Conservation (phyloP, 2,113 vertebrate genomes). For the Crotalus horridus region DNA sequence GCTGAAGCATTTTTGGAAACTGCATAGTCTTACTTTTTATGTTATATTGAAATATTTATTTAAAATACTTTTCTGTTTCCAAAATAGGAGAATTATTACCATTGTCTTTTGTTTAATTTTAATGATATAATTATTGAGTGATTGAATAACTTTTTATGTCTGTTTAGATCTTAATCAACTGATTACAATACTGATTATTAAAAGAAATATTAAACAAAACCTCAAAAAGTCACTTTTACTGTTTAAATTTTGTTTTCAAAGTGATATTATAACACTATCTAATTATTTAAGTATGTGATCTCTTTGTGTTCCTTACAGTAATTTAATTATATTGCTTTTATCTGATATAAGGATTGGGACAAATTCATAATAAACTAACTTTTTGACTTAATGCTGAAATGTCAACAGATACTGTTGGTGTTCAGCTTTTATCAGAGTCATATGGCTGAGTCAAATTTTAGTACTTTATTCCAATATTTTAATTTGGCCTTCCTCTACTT, state of each 20-base stretch:
- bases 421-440: background rate
- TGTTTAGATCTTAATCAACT: constrained; percentile 17
- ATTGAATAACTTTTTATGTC: background rate
- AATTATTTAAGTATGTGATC: background rate
- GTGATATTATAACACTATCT: constrained; percentile 19
- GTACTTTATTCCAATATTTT: background rate
- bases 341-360: background rate
- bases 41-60: constrained; percentile 32
- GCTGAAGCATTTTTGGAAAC: background rate
- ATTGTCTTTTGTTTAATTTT: background rate
- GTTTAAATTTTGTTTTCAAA: constrained; percentile 27
- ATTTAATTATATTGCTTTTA: background rate
- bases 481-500: background rate
- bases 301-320: constrained; percentile 7
- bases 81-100: constrained; percentile 25
- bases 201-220: constrained; percentile 7
- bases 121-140: constrained; percentile 4
- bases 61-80: constrained; percentile 20
- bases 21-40: constrained; percentile 28
- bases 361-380: background rate
- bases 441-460: background rate
- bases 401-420: background rate
- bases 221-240: constrained; percentile 15
- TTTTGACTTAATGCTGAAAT: background rate
- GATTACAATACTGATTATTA: background rate